phyloP scores from a whole-genome alignment of 2,888 invertebrate genomes.

The Cryptocephalus moraei region DNA sequence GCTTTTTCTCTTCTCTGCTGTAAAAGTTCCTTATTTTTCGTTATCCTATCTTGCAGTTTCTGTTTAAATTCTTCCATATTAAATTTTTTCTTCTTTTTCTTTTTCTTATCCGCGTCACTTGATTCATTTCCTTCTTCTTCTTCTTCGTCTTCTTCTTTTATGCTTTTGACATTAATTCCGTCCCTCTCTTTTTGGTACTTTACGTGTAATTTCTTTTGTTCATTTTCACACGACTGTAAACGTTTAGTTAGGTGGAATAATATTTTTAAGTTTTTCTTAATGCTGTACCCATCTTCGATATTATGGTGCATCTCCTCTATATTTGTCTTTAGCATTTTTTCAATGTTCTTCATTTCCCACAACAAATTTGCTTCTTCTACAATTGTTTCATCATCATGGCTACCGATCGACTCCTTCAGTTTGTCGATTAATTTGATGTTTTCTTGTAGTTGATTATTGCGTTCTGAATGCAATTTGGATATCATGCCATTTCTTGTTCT shows the following conservation, averaged over 20 bases:
- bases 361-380: constrained; percentile 30
- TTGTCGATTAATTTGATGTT: constrained; percentile 25
- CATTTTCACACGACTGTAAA: constrained; percentile 21
- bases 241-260: constrained; percentile 31
- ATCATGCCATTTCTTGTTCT: constrained; percentile 46
- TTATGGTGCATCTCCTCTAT: constrained; percentile 32
- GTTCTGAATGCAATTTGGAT: constrained; percentile 40
- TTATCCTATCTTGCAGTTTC: constrained; percentile 15
- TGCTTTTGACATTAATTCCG: constrained; percentile 3
- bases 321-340: constrained; percentile 33
- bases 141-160: constrained; percentile 1
- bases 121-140: neutral
- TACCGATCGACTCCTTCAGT: constrained; percentile 40
- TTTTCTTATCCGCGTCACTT: neutral
- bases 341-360: constrained; percentile 35
- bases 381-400: constrained; percentile 38
- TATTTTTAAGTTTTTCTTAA: constrained; percentile 37
- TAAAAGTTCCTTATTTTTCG: constrained; percentile 10
- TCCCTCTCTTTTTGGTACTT: neutral
- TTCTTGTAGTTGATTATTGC: constrained; percentile 36
- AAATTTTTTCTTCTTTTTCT: constrained; percentile 14
- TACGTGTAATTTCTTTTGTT: constrained; percentile 12
- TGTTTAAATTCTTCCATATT: constrained; percentile 15
- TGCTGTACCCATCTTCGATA: constrained; percentile 20
- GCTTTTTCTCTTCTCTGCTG: neutral